A percentile compares a stretch with the other conserved stretches of the same genome.
These are phyloP conservation scores for Drosophila orosa DNA, from an alignment of 1,140 invertebrate genomes.

Conservation along the genomic window DNA sequence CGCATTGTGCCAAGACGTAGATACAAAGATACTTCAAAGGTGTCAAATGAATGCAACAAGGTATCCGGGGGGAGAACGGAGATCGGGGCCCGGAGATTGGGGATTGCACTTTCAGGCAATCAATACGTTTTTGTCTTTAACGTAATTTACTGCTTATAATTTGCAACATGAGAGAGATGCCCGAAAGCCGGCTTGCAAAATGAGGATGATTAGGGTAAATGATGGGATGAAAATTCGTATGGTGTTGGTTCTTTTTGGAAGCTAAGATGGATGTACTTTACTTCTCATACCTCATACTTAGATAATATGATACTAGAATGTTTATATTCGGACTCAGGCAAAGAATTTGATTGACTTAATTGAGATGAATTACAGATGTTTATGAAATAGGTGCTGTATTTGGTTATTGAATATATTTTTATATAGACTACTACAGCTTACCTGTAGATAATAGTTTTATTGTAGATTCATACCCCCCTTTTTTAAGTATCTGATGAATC, in stretches of 20 bases:
- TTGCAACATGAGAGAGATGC: conserved; percentile 25
- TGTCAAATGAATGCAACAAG: conserved; percentile 57
- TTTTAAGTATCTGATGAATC: not conserved
- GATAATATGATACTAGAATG: not conserved
- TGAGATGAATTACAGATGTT: conserved; percentile 2
- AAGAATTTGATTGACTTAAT: not conserved
- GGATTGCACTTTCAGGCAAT: conserved; percentile 66
- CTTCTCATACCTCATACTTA: not conserved
- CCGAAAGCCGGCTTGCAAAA: conserved; percentile 26
- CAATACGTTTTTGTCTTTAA: conserved; percentile 81
- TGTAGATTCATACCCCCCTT: not conserved
- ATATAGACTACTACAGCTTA: no score
- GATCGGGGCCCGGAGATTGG: not conserved
- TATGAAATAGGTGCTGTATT: not conserved
- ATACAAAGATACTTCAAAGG: conserved; percentile 74
- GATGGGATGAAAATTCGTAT: conserved; percentile 8
- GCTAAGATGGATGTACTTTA: not conserved
- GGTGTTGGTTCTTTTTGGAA: not conserved
- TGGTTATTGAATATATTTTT: not conserved
- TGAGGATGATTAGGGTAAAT: conserved; percentile 42
- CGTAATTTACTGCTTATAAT: conserved; percentile 78
- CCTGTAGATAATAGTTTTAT: no score
- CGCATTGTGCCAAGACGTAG: conserved; percentile 61
- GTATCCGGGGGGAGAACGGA: not conserved
- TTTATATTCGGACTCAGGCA: not conserved